Evolutionary conservation across 2,888 invertebrate genomes (phyloP).

Genomic region (Tipula lateralis): DNA sequence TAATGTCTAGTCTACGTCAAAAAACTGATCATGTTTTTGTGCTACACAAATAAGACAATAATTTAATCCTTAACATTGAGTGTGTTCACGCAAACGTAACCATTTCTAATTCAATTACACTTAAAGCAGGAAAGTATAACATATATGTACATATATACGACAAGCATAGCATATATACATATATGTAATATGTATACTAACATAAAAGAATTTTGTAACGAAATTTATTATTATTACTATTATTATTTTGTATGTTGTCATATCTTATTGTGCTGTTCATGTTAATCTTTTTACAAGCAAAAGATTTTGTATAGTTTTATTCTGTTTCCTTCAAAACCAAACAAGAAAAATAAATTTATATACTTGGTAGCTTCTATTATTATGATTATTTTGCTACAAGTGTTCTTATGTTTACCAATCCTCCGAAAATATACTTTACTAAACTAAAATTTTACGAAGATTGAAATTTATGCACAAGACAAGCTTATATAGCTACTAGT

Average conservation of each 20-base stretch:
- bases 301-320: slow-evolving; percentile 6
- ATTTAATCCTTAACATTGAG: background rate
- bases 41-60: background rate
- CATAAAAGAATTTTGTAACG: background rate
- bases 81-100: background rate
- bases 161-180: background rate
- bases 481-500: background rate
- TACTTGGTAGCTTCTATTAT: background rate
- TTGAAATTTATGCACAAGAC: slow-evolving; percentile 7
- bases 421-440: background rate
- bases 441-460: background rate
- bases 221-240: slow-evolving; percentile 2
- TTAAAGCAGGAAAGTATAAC: background rate
- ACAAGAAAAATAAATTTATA: background rate
- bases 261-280: background rate
- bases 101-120: background rate
- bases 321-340: background rate
- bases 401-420: background rate
- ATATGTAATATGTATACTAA: background rate
- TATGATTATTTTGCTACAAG: slow-evolving; percentile 14
- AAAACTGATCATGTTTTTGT: background rate
- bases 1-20: background rate
- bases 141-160: background rate
- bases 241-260: slow-evolving; percentile 2
- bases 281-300: slow-evolving; percentile 19